Base-by-base conservation (phyloP, 2,797 vertebrate genomes). In the Harpagifer antarcticus region DNA sequence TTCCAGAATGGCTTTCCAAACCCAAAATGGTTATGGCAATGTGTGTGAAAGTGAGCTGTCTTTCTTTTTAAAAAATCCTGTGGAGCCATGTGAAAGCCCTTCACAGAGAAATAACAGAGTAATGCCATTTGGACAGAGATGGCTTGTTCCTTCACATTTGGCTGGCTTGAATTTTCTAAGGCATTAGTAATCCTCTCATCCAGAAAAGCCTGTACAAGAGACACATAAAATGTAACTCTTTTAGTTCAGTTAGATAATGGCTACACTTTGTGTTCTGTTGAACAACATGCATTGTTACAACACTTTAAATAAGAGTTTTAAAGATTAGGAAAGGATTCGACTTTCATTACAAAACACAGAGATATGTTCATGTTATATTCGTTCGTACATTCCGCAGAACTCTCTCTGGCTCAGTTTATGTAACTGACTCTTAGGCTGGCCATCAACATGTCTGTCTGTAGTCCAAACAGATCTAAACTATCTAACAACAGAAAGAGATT, bases 1-100 rank as follows among this genome's bases (percentile, higher is more conserved):
- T 91, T 91, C 87, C 90, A 91, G 81, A 81, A 82, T 9, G 61
- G 42, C 55, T 70, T 77, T 86, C 89, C 90, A 93, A 93, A 92
- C 84, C 91, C 82, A 79, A 77, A 89, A 74, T 71, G 85, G 43
- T 17, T 33, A 55, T 88, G 91, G 89, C 92, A 92, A 89, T 83
- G 82, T 88, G 66, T 76, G 68, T 66, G 68, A 56, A 79, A 57
- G 63, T 47, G 40, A 72, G 71, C 70, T 56, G 27, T 62, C 57
- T 42, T n/a, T 27, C 69, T 64, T 44, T 65, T 72, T 13, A 49
- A 81, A 74, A 60, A 50, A 71, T 47, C 60, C 20, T 14, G 47
- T 8, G 50, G 50, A 81, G 40, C 58, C 75, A 70, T 81, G 63
- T 63, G 77, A 83, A 76, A 6, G n/a, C 0, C 33, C 72, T 84